These are phyloP conservation scores for Eucriotettix oculatus DNA, from an alignment of 2,888 invertebrate species.

Conservation along the genomic window DNA sequence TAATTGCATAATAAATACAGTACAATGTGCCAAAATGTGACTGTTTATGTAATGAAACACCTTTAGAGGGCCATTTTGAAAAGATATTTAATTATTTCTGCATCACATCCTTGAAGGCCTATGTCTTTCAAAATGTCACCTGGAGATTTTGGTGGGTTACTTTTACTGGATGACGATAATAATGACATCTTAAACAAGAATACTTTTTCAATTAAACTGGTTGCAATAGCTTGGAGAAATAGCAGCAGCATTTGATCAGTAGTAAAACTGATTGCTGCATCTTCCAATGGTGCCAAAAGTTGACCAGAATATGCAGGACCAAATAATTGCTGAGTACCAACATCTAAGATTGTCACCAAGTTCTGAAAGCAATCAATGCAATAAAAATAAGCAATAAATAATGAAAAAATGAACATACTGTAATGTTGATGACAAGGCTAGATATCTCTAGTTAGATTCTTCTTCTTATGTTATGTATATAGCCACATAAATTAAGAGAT, in stretches of 20 bases:
- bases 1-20: too few species aligned
- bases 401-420: too few species aligned
- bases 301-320: constrained; percentile 17
- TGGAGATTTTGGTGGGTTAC: not conserved
- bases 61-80: constrained; percentile 1
- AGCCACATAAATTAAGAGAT: too few species aligned
- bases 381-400: not conserved
- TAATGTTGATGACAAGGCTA: too few species aligned
- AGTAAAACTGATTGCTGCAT: constrained; percentile 3
- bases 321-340: constrained; percentile 15
- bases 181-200: constrained; percentile 15
- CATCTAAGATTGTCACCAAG: constrained; percentile 16
- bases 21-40: too few species aligned
- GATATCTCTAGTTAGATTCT: too few species aligned
- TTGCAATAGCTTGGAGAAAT: constrained; percentile 15
- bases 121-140: constrained; percentile 3
- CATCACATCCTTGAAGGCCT: constrained; percentile 12
- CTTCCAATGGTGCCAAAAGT: constrained; percentile 9
- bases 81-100: constrained; percentile 12
- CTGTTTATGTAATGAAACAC: not conserved
- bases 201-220: constrained; percentile 16
- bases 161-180: constrained; percentile 4
- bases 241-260: constrained; percentile 16
- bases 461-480: too few species aligned
- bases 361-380: constrained; percentile 13